Percentiles rank a stretch among this genome's conserved stretches.
Conservation (phyloP, 2,888 invertebrate species). For the Trachelus troglodyta region DNA sequence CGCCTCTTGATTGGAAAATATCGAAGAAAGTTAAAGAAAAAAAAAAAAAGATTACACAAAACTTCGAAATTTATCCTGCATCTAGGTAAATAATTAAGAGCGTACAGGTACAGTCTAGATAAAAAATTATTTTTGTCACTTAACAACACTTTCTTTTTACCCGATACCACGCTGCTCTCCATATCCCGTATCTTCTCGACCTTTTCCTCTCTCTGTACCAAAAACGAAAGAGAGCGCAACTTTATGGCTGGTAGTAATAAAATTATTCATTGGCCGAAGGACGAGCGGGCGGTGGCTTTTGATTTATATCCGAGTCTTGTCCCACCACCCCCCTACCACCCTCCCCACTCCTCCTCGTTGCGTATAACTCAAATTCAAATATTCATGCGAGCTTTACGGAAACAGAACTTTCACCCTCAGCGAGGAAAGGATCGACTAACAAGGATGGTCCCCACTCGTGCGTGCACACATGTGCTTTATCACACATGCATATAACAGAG, state of each 20-base stretch:
- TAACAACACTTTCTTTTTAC: background rate
- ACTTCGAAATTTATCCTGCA: background rate
- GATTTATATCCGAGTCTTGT: constrained; percentile 8
- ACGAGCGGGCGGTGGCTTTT: background rate
- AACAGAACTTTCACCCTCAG: constrained; percentile 1
- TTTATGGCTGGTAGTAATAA: constrained; percentile 1
- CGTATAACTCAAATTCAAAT: constrained; percentile 5
- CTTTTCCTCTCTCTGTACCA: background rate
- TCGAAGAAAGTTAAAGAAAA: background rate
- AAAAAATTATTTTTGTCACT: background rate
- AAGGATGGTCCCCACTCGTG: background rate
- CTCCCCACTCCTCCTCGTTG: background rate
- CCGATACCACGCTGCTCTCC: background rate
- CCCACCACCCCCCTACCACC: background rate
- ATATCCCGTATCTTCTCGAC: too few species aligned
- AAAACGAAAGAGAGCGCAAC: background rate
- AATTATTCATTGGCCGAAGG: constrained; percentile 1
- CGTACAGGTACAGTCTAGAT: background rate
- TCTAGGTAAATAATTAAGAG: background rate
- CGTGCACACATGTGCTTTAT: too few species aligned
- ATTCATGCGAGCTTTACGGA: constrained; percentile 4
- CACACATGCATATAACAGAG: background rate
- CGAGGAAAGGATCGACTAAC: background rate
- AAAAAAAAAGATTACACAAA: background rate
- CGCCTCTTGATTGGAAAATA: background rate